Percentiles rank a stretch among this genome's conserved stretches.
Evolutionary conservation across 2,888 invertebrate genomes (phyloP).

Genomic region (Tipula vernalis): DNA sequence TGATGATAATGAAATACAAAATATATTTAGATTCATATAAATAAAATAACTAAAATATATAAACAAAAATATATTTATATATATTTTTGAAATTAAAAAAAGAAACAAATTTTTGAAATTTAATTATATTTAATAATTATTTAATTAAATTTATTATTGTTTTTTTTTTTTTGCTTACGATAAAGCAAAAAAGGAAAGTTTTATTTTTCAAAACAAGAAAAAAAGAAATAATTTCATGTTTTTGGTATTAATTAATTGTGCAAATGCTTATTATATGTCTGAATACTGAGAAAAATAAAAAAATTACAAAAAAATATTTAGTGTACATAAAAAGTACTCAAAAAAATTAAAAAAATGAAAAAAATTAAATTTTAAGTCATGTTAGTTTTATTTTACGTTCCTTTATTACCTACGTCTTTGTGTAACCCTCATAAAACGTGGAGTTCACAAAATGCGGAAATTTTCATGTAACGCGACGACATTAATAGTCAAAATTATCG

Average conservation of each 20-base stretch:
- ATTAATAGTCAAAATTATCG: too few species aligned
- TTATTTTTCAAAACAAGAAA: not conserved
- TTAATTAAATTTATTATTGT: not conserved
- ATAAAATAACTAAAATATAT: not conserved
- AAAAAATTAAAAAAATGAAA: slow-evolving; percentile 10
- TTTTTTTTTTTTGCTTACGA: not conserved
- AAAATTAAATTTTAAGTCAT: not conserved
- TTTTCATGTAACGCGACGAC: too few species aligned
- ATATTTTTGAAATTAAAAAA: not conserved
- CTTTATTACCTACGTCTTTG: not conserved
- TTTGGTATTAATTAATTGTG: slow-evolving; percentile 23
- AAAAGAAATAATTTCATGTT: slow-evolving; percentile 12
- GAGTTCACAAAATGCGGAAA: too few species aligned
- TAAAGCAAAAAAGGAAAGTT: not conserved
- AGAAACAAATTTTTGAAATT: not conserved
- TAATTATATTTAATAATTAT: not conserved
- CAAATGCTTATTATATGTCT: slow-evolving; percentile 27
- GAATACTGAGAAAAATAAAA: slow-evolving; percentile 24
- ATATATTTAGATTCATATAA: not conserved
- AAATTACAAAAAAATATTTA: slow-evolving; percentile 19
- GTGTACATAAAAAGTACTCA: slow-evolving; percentile 23
- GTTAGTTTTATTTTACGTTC: not conserved
- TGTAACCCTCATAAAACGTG: too few species aligned
- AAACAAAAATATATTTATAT: not conserved
- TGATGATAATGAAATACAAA: not conserved